phyloP scores from a whole-genome alignment of 2,888 invertebrate genomes.

The Lutraria lutraria region DNA sequence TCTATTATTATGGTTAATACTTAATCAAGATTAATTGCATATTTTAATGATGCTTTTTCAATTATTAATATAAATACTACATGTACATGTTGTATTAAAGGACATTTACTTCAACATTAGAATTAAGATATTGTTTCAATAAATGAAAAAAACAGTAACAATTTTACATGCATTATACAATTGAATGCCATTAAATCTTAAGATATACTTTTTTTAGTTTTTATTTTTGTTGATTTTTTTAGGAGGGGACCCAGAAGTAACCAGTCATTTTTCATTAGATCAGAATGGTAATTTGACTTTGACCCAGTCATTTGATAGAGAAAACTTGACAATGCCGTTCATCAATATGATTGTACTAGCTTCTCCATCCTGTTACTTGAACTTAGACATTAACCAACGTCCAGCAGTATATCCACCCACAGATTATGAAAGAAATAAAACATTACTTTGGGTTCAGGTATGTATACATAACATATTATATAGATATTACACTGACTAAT shows the following conservation, averaged over 20 bases:
- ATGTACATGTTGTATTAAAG: no score
- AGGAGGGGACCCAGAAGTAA: constrained; percentile 77
- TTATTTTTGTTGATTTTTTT: constrained; percentile 14
- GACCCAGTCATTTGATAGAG: constrained; percentile 79
- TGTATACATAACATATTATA: not conserved
- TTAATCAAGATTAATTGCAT: no score
- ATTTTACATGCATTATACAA: no score
- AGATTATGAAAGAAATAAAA: constrained; percentile 71
- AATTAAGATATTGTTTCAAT: no score
- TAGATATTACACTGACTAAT: no score
- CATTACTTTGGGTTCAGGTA: constrained; percentile 77
- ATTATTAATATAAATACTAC: no score
- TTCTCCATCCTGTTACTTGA: constrained; percentile 77
- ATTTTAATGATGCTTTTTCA: no score
- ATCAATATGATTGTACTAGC: constrained; percentile 80
- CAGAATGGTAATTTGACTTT: constrained; percentile 79
- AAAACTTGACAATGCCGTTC: constrained; percentile 68
- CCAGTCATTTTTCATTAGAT: constrained; percentile 77
- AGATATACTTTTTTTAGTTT: no score
- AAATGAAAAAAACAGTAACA: no score
- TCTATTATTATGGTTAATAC: no score
- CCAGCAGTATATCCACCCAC: constrained; percentile 59
- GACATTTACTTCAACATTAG: no score
- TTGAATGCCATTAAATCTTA: no score
- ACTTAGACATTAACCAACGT: constrained; percentile 36